Evolutionary conservation across 2,797 vertebrate species (phyloP), one percentile per base, ranked within the genome.

Genomic region (Chiropotes sagulatus): DNA sequence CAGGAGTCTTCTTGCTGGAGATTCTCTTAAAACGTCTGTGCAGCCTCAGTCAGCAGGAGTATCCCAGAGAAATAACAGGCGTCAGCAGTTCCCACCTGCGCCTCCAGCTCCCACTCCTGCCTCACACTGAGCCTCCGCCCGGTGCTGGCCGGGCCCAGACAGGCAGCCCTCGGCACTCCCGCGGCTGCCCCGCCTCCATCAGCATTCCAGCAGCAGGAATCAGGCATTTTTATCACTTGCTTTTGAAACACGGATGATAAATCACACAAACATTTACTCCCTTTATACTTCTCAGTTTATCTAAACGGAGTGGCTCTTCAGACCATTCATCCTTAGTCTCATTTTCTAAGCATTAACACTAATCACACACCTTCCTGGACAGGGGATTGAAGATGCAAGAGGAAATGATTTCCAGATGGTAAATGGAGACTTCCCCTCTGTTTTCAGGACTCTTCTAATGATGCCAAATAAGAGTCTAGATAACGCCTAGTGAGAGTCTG

Each of bases 351-450:
- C 33, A 15, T 17, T 24, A 19, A 72, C n/a, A 41, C 48, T 20
- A 57, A 24, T 2, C 30, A 22, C 50, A 14, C 1, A 28, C 17
- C 90, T 93, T 52, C 75, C 87, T 44, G 76, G 72, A 64, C 44
- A 1, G 9, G 1, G 30, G 30, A 19, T 4, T 46, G 61, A 33
- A 46, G 85, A 15, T 22, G 22, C 3, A 0, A 20, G n/a, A 92
- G 87, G 46, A 76, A 61, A 72, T n/a, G 2, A 22, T n/a, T 92
- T 88, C 76, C 94, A 85, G 95, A 75, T 82, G 94, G 30, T 48
- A 26, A 11, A 2, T 0, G 9, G 39, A n/a, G 1, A 9, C 50
- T 7, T 36, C 33, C 7, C 46, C 22, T 44, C 15, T 19, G 28
- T 39, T 26, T 4, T 14, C 6, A 4, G 17, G 7, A 0, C 41